These are phyloP conservation scores for Limnephilus marmoratus DNA, from an alignment of 2,888 invertebrate species.

Conservation along the genomic window DNA sequence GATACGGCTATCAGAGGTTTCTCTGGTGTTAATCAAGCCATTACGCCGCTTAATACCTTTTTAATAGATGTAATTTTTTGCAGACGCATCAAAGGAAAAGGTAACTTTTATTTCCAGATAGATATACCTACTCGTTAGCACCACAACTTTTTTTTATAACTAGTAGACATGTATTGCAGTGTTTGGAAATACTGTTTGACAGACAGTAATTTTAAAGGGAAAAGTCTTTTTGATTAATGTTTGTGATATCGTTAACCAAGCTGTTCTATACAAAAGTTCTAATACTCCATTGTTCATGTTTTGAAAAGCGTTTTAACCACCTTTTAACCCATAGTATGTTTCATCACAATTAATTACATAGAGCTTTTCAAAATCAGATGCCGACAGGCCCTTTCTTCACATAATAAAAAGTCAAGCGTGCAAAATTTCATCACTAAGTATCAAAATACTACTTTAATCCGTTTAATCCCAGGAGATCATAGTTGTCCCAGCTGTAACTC, in stretches of 20 bases:
- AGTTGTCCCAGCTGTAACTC: too few species aligned
- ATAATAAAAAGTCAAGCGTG: too few species aligned
- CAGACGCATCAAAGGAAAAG: not conserved
- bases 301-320: not conserved
- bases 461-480: too few species aligned
- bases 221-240: not conserved
- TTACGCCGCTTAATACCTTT: not conserved
- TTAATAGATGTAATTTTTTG: conserved; percentile 5
- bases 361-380: too few species aligned
- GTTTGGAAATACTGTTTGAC: not conserved
- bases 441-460: too few species aligned
- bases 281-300: not conserved
- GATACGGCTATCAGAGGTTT: not conserved
- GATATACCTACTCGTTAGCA: not conserved
- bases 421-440: too few species aligned
- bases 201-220: not conserved
- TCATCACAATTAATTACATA: too few species aligned
- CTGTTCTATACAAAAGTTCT: not conserved
- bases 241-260: not conserved
- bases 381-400: too few species aligned
- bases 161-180: not conserved
- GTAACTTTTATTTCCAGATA: not conserved
- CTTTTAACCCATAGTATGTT: too few species aligned
- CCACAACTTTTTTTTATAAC: not conserved
- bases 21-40: conserved; percentile 2